Conservation (phyloP, 2,797 vertebrate genomes). For the Coracias cyanogaster region DNA sequence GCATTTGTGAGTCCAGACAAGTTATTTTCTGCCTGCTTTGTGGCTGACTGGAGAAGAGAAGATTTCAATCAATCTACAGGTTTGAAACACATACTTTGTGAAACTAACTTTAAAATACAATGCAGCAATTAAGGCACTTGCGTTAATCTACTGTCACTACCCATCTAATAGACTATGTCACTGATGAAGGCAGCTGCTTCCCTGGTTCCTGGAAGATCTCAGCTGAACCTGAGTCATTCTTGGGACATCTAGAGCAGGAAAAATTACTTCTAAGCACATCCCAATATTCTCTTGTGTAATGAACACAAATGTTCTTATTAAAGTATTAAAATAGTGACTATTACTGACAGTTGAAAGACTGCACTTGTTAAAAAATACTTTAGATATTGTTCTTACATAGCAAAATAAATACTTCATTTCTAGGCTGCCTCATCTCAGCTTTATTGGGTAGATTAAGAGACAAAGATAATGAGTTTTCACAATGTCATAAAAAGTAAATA, state of each 20-base stretch:
- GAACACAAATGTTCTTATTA: slow-evolving; percentile 53
- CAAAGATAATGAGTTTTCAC: slow-evolving; percentile 56
- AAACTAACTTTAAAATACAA: neutral
- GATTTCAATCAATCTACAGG: neutral
- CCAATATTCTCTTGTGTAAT: neutral
- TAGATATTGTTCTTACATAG: neutral
- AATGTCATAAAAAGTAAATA: slow-evolving; percentile 70
- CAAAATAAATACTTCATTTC: neutral
- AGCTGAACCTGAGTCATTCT: slow-evolving; percentile 5
- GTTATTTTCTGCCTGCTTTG: neutral
- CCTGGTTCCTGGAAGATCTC: slow-evolving; percentile 28
- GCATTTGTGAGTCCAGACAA: neutral
- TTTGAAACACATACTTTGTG: neutral
- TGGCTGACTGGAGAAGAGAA: neutral
- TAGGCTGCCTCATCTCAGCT: slow-evolving; percentile 63
- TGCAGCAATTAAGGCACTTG: neutral
- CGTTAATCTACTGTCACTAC: neutral
- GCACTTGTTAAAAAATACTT: neutral
- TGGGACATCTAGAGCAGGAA: neutral
- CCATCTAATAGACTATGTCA: neutral
- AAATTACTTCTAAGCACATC: slow-evolving; percentile 35
- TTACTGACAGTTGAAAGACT: slow-evolving; percentile 6
- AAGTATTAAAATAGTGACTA: neutral
- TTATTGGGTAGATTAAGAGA: slow-evolving; percentile 28
- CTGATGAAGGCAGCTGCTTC: neutral